Evolutionary conservation across 1,140 invertebrate species (phyloP), one percentile per base, ranked within the genome.

Genomic region (Drosophila obscura): DNA sequence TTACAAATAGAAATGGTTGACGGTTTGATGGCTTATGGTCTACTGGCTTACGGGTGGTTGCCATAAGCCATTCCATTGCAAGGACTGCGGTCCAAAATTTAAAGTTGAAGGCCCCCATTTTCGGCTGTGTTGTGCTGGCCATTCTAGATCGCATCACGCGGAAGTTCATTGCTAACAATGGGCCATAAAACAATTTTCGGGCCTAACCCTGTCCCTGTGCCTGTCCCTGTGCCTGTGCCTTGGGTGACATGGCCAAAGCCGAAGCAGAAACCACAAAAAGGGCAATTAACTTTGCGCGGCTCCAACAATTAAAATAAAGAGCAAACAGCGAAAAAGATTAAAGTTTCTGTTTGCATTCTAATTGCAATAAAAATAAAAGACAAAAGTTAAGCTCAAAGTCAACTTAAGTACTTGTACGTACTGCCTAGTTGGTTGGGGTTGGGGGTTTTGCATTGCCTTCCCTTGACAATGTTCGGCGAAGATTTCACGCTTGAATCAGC

Each of bases 91-190:
- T 39, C 4, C 53, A 4, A 55, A 61, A 66, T 72, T 80, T 77
- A 79, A 77, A 63, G 53, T 62, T 71, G 80, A 83, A 83, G 80
- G 80, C 59, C 41, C 49, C 24, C n/a, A 55, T 24, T 7, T 7
- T 7, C 26, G 26, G 6, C 26, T 8, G 61, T 73, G 35, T 60
- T 65, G 52, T 35, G 31, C 31, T 59, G 59, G 46, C 63, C 48
- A 80, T 84, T 84, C 81, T 84, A 80, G 73, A 80, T 77, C 51
- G 73, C 67, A 80, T 56, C 56, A 80, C 55, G 73, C 81, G 81
- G 80, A 84, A 84, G 81, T 69, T 74, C 69, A 74, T 64, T 74
- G 60, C 51, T 74, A 74, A 85, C 73, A 57, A 63, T 80, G 56
- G 11, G 51, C 60, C 80, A 65, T 80, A 73, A 80, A 80, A 56